A percentile compares a stretch with the other conserved stretches of the same genome.
Evolutionary conservation across 1,140 invertebrate genomes (phyloP).

Genomic region (Stegodyphus dumicola): DNA sequence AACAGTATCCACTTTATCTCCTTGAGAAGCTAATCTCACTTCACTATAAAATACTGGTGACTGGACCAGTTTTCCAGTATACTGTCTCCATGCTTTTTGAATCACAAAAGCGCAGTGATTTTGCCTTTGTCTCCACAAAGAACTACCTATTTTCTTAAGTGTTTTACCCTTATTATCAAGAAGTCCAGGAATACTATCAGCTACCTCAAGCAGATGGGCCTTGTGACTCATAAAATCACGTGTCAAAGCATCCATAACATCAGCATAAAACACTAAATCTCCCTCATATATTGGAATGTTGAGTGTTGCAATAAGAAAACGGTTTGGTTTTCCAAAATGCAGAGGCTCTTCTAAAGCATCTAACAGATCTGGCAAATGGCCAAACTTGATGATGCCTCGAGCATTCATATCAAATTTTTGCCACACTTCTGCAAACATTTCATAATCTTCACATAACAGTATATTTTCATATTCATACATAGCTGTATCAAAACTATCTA

Average conservation of each 20-base stretch:
- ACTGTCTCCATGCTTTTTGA: conserved; percentile 85
- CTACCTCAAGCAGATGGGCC: conserved; percentile 70
- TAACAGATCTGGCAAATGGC: conserved; percentile 92
- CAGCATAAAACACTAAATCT: conserved; percentile 96
- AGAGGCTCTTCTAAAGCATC: conserved; percentile 93
- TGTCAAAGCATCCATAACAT: conserved; percentile 80
- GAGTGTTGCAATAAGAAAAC: conserved; percentile 98
- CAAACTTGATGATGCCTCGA: conserved; percentile 94
- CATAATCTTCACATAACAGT: conserved; percentile 97
- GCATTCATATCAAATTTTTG: conserved; percentile 98
- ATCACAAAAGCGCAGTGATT: conserved; percentile 96
- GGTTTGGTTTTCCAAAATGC: conserved; percentile 97
- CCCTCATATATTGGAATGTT: conserved; percentile 98
- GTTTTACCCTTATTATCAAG: conserved; percentile 76
- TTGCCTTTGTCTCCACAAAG: conserved; percentile 94
- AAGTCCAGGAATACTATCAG: conserved; percentile 67
- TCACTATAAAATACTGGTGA: conserved; percentile 56
- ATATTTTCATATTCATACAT: conserved; percentile 97
- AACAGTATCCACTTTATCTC: conserved; percentile 45
- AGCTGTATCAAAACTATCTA: conserved; percentile 98
- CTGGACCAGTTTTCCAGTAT: conserved; percentile 65
- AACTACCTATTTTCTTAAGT: conserved; percentile 92
- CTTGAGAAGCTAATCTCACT: conserved; percentile 38
- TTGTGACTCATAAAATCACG: conserved; percentile 95
- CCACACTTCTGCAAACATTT: conserved; percentile 99